Conservation (phyloP, 2,113 vertebrate species). For the Charina bottae region DNA sequence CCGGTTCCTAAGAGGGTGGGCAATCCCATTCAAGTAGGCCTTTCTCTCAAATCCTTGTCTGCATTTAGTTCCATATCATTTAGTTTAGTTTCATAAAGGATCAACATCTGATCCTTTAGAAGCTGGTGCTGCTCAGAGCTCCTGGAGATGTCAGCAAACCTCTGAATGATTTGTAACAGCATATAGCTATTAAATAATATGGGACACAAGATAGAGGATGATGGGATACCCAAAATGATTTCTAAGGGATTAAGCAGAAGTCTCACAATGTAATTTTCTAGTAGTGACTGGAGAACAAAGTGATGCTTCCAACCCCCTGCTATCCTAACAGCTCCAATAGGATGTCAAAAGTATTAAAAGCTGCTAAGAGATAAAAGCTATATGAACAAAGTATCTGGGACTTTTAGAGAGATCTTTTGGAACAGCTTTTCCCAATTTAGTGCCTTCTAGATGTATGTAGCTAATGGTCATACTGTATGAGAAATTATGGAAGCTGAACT, state of each 20-base stretch:
- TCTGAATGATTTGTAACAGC: neutral
- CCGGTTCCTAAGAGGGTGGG: neutral
- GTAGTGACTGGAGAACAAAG: neutral
- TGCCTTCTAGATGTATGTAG: neutral
- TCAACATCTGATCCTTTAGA: neutral
- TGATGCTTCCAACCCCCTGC: neutral
- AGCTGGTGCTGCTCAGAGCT: neutral
- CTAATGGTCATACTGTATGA: neutral
- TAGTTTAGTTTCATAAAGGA: neutral
- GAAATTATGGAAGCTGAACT: neutral
- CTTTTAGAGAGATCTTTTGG: neutral
- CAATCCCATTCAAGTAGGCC: neutral
- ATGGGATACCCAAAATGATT: neutral
- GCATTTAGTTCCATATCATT: neutral
- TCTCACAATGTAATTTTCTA: neutral
- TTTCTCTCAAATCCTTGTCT: neutral
- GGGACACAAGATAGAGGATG: neutral
- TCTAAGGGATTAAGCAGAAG: neutral
- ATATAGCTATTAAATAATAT: neutral
- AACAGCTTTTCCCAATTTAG: neutral
- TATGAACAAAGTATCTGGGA: neutral
- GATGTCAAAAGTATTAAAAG: neutral
- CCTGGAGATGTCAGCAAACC: neutral
- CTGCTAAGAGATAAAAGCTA: neutral
- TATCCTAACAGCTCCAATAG: neutral